Evolutionary conservation across 2,888 invertebrate species (phyloP), one percentile per base, ranked within the genome.

Genomic region (Amphimallon solstitiale): DNA sequence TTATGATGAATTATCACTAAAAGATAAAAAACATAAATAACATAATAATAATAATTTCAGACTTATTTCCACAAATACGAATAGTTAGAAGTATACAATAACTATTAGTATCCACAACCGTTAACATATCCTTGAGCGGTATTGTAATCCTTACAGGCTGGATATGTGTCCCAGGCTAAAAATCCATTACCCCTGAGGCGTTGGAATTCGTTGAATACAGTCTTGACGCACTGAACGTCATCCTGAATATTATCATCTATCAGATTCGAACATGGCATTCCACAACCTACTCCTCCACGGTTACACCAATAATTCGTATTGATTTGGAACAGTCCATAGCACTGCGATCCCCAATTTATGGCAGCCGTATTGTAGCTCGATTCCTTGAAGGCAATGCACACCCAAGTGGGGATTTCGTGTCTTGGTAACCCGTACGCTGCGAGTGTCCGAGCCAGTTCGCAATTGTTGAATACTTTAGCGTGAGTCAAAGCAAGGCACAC

Each of bases 301-400:
- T 83, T 81, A 77, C 91, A 91, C 91, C 91, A 92, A 77, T 86
- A 91, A 54, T 88, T 81, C 78, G 91, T 88, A 77, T 89, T 91
- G 72, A 92, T 91, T 81, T 92, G 91, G 76, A 92, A 71, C 43
- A 91, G 78, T 6, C 92, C 92, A 77, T 92, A 90, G 81, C 92
- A 91, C 1, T 86, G 86, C 69, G 88, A 89, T 76, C 85, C 83
- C 10, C 78, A 80, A 12, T 87, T 87, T 52, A 86, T 80, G 1
- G 90, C 90, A 5, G 87, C 83, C 4, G 91, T 91, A 75, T 92
- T 87, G 77, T 86, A 88, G 15, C 86, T 85, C 0, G 90, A 90
- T 79, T 92, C 91, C 81, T 90, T 88, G 75, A 86, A 86, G 10
- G 90, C 90, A 74, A 92, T 89, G 83, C 92, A 92, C 49, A 92